Evolutionary conservation across 2,888 invertebrate genomes (phyloP).

Genomic region (Pseudeuparius sepicola): DNA sequence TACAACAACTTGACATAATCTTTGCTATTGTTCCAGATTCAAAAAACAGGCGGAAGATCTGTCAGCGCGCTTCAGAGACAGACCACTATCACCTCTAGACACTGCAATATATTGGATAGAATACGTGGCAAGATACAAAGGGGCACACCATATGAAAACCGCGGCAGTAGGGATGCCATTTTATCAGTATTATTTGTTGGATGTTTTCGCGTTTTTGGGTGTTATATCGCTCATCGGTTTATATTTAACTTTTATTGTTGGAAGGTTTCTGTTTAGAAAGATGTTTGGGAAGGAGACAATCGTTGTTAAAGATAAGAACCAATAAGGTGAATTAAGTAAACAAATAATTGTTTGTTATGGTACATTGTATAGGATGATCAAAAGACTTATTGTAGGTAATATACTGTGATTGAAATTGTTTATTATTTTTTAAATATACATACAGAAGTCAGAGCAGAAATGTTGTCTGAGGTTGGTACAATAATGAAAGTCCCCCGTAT

Average conservation of each 20-base stretch:
- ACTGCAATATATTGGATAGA: conserved; percentile 59
- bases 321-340: too few species aligned
- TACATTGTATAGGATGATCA: too few species aligned
- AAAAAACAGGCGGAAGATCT: conserved; percentile 37
- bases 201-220: conserved; percentile 41
- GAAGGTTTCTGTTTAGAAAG: conserved; percentile 5
- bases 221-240: conserved; percentile 17
- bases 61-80: conserved; percentile 44
- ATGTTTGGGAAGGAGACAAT: not conserved
- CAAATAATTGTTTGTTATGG: too few species aligned
- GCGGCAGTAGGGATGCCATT: conserved; percentile 46
- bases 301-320: conserved; percentile 9
- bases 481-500: too few species aligned
- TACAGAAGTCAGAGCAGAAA: too few species aligned
- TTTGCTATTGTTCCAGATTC: too few species aligned
- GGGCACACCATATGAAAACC: conserved; percentile 44
- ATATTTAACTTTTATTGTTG: conserved; percentile 5
- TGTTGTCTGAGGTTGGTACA: too few species aligned
- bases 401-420: too few species aligned
- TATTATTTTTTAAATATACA: too few species aligned
- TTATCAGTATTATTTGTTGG: conserved; percentile 45
- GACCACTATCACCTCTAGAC: conserved; percentile 47
- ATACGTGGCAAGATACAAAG: conserved; percentile 49
- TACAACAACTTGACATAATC: too few species aligned
- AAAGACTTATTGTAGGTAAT: too few species aligned